phyloP scores from a whole-genome alignment of 2,113 vertebrate genomes.

The Falcunculus frontatus region DNA sequence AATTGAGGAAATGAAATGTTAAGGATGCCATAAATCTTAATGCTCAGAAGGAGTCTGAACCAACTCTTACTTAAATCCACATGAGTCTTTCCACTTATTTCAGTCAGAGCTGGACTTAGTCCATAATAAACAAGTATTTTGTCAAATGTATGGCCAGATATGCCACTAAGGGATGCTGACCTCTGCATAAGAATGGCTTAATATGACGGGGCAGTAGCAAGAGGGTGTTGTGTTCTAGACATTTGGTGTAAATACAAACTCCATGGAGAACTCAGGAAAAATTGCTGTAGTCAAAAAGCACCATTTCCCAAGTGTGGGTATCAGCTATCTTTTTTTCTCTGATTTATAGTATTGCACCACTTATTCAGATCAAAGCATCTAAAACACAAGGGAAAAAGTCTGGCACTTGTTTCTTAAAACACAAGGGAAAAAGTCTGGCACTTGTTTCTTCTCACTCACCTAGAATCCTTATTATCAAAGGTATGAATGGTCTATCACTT shows the following conservation, averaged over 20 bases:
- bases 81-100: neutral
- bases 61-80: neutral
- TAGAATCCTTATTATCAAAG: neutral
- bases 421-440: neutral
- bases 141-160: neutral
- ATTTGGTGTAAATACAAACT: neutral
- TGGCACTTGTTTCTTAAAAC: neutral
- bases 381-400: neutral
- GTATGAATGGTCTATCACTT: neutral
- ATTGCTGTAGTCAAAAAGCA: neutral
- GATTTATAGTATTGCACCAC: neutral
- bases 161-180: neutral
- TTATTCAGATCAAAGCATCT: neutral
- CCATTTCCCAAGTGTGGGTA: neutral
- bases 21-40: constrained; percentile 39
- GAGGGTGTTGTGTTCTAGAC: neutral
- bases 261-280: neutral
- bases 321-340: neutral
- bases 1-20: constrained; percentile 56
- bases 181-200: neutral
- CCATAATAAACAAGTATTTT: constrained; percentile 32
- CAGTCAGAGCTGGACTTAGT: neutral
- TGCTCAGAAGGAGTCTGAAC: neutral
- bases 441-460: neutral
- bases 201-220: neutral